Evolutionary conservation across 2,888 invertebrate genomes (phyloP).

Genomic region (Melanostoma mellinum): DNA sequence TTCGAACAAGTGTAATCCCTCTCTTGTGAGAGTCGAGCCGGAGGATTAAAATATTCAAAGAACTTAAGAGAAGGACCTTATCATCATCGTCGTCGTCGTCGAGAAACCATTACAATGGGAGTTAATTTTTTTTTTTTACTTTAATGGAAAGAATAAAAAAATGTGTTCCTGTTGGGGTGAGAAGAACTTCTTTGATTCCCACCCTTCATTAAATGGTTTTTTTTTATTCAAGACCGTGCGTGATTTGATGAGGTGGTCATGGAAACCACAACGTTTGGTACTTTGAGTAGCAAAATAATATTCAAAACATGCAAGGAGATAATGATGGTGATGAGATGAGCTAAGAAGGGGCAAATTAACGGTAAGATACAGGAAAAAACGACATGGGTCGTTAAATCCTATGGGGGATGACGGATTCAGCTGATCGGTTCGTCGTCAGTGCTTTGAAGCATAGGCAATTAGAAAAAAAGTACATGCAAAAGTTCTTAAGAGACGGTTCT

Average conservation of each 20-base stretch:
- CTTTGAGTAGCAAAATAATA: conserved; percentile 41
- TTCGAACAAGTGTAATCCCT: conserved; percentile 75
- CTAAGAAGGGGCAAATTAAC: not conserved
- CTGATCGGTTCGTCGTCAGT: not conserved
- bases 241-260: conserved; percentile 46
- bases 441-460: not conserved
- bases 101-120: conserved; percentile 63
- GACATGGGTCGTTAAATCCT: conserved; percentile 22
- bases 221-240: conserved; percentile 29
- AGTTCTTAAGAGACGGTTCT: too few species aligned
- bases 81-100: conserved; percentile 58
- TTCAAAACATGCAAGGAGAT: conserved; percentile 41
- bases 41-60: conserved; percentile 71
- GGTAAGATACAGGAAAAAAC: conserved; percentile 18
- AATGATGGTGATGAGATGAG: conserved; percentile 36
- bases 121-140: conserved; percentile 33
- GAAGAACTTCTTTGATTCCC: conserved; percentile 27
- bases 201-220: conserved; percentile 60
- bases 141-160: not conserved
- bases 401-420: not conserved
- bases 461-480: too few species aligned
- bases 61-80: conserved; percentile 23
- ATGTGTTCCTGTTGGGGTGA: conserved; percentile 4
- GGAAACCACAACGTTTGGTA: conserved; percentile 49
- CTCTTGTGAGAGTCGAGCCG: conserved; percentile 70